Evolutionary conservation across 2,797 vertebrate genomes (phyloP).

Genomic region (Setipinna tenuifilis): DNA sequence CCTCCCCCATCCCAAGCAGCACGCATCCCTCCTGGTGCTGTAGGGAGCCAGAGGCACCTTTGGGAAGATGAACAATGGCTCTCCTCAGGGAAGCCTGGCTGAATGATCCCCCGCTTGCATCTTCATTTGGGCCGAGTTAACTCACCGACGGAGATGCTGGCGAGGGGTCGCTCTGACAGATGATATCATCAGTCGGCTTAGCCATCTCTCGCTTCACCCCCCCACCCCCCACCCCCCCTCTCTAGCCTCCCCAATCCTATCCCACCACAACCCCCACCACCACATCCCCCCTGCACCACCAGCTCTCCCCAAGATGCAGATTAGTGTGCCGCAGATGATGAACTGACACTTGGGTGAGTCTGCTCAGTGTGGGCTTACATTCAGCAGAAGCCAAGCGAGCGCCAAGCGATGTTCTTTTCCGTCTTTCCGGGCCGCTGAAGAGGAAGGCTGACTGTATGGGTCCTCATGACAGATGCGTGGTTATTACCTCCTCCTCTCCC

Average conservation of each 20-base stretch:
- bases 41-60: background rate
- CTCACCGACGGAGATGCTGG: background rate
- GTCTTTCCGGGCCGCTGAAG: conserved; percentile 64
- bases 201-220: background rate
- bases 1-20: background rate
- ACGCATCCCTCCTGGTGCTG: background rate
- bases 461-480: conserved; percentile 58
- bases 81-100: conserved; percentile 15
- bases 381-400: conserved; percentile 29
- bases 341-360: conserved; percentile 48
- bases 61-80: conserved; percentile 29
- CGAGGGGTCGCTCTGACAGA: conserved; percentile 40
- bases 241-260: no score
- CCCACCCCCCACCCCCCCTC: conserved; percentile 19
- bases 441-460: conserved; percentile 53
- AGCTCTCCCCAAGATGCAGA: conserved; percentile 44
- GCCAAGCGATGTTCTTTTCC: conserved; percentile 54
- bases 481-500: conserved; percentile 54
- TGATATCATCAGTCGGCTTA: conserved; percentile 46
- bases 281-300: no score
- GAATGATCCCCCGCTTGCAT: conserved; percentile 19
- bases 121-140: conserved; percentile 41
- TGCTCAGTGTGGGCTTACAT: conserved; percentile 29
- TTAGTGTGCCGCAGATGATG: conserved; percentile 54
- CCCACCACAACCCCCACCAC: no score